Base-by-base conservation (phyloP, 2,888 invertebrate species). In the Protonemura montana region DNA sequence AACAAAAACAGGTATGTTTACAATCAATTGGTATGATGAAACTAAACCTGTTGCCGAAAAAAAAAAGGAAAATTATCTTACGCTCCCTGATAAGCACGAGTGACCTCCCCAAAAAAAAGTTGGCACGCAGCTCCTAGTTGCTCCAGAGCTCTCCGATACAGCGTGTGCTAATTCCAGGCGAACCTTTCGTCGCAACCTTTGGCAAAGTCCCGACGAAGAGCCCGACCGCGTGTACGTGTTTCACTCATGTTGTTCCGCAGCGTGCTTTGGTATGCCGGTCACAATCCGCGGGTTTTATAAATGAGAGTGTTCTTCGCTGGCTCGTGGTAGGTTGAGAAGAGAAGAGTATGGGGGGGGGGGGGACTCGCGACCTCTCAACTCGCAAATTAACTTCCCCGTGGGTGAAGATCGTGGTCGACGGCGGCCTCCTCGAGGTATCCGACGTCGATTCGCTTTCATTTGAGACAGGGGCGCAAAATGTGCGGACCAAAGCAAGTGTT, bases 301-400 rank as follows among this genome's bases (percentile, higher is more conserved):
- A 59, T 59, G 59, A 59, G 59, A 59, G 59, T 59, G 59, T 59
- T 59, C 59, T 59, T n/a, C n/a, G 59, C 13, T 21, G 16, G 59
- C 59, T 35, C 35, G 35, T 3, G 5, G 35, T 3, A 3, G 3
- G 35, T 35, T n/a, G n/a, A n/a, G n/a, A 35, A 59, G 59, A n/a
- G 83, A 59, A 59, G 25, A 59, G 42, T 35, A 10, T 25, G 28
- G 42, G 42, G 83, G 27, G 26, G 42, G 26, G 41, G 25, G 83
- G 13, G 27, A 6, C 84, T 84, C 84, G 76, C 84, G 84, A 84
- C 84, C 84, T 84, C 59, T 84, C 84, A 84, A 84, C 84, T 84
- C 76, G 84, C 84, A 84, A 84, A 84, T 84, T 84, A 84, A 84
- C 84, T 84, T 30, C 59, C 59, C 59, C 59, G 59, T 59, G 59